A percentile compares a stretch with the other conserved stretches of the same genome.
Evolutionary conservation across 2,113 vertebrate genomes (phyloP).

Genomic region (Stictonetta naevosa): DNA sequence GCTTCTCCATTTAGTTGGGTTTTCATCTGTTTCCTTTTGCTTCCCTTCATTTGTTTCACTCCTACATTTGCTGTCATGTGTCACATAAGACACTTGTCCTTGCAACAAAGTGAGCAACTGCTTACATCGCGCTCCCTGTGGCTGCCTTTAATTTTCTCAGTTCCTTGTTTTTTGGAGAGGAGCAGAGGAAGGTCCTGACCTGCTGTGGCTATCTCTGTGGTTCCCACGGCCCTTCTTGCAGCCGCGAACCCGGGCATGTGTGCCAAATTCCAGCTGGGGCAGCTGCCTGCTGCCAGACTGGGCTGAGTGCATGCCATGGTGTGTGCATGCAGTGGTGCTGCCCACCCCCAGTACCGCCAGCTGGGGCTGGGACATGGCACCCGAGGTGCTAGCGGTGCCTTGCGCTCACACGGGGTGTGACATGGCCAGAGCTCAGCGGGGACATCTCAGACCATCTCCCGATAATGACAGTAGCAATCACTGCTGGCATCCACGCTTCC

Average conservation of each 20-base stretch:
- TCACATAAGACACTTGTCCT: background rate
- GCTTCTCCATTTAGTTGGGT: background rate
- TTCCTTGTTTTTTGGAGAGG: background rate
- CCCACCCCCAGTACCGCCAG: background rate
- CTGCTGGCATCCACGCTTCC: background rate
- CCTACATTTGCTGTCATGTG: background rate
- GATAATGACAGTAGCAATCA: accelerated
- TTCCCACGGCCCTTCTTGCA: background rate
- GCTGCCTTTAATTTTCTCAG: background rate
- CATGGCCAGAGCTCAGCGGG: accelerated
- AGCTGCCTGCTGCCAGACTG: background rate
- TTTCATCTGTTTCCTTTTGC: background rate
- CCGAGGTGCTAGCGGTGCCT: no score
- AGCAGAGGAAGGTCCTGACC: background rate
- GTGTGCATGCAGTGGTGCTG: background rate
- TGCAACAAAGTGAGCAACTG: background rate
- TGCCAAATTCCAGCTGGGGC: background rate
- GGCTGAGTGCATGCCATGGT: background rate
- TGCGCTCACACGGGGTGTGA: background rate
- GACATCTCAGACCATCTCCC: background rate
- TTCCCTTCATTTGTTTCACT: background rate
- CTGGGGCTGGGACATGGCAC: no score
- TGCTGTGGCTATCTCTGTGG: background rate
- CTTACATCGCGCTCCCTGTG: background rate
- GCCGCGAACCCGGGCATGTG: background rate